These are phyloP conservation scores for Cossypha caffra DNA, from an alignment of 2,797 vertebrate species.

Conservation along the genomic window DNA sequence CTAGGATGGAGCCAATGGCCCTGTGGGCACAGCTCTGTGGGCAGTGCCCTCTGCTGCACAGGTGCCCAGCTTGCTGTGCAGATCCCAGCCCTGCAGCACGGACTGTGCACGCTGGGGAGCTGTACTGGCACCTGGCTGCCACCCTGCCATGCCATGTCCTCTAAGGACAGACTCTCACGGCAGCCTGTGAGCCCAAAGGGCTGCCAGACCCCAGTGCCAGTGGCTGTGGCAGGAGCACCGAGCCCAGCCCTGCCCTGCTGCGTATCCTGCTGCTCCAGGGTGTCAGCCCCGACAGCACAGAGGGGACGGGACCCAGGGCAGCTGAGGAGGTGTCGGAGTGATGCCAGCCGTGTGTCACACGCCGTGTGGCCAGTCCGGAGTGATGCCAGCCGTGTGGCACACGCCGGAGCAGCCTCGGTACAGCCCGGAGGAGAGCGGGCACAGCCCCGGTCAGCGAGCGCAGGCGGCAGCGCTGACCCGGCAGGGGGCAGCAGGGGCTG, in stretches of 20 bases:
- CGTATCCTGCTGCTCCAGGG: neutral
- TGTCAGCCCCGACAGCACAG: rapidly evolving
- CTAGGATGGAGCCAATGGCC: rapidly evolving
- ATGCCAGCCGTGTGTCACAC: neutral
- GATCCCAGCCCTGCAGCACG: rapidly evolving
- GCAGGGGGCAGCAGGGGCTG: too few relatives aligned
- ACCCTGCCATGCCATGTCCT: neutral
- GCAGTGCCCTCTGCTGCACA: rapidly evolving
- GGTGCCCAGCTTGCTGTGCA: neutral
- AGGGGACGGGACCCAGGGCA: neutral
- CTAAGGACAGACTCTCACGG: neutral
- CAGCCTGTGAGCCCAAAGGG: neutral
- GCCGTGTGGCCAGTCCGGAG: too few relatives aligned
- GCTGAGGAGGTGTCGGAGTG: neutral
- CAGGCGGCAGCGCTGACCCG: too few relatives aligned
- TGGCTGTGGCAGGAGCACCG: neutral
- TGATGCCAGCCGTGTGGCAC: too few relatives aligned
- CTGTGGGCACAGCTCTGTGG: neutral
- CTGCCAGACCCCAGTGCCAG: too few relatives aligned
- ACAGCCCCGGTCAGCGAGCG: too few relatives aligned
- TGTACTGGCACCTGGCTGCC: neutral
- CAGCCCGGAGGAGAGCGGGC: too few relatives aligned
- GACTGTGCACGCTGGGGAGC: neutral
- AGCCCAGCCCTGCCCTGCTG: neutral
- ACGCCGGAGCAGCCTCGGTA: neutral